Base-by-base conservation (phyloP, 2,113 vertebrate genomes). In the Thoracochromis brauschi region DNA sequence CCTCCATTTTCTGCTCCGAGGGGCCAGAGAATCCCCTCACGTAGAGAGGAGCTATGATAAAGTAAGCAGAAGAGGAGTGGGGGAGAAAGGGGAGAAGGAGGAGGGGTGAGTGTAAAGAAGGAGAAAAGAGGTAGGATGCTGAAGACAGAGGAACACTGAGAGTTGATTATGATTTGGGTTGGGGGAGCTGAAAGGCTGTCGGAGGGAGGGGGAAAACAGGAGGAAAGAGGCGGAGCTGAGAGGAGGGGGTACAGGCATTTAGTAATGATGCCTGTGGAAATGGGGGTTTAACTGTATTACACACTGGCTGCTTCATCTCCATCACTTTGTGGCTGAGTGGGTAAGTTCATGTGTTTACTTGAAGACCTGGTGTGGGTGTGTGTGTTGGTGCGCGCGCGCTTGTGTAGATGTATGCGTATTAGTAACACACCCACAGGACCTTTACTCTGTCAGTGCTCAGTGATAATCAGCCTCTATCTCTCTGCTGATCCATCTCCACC, bases 1-100 rank as follows among this genome's bases (percentile, higher is more conserved):
- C 87, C 95, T 95, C 95, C 92, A 95, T 96, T 96, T 96, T 95
- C 94, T 94, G 94, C 95, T 95, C 95, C 82, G 80, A 93, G 91
- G 94, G 91, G 93, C 94, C 78, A 84, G 87, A 94, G 93, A 94
- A 95, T 93, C 91, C 86, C 84, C 82, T 92, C 90, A 89, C 91
- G 92, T 87, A 85, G 91, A 92, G 91, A 93, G 71, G 94, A 92
- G 88, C 89, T 89, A 89, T 86, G 92, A 95, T 94, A 95, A 94
- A 92, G 89, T 88, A 92, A 84, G 81, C 57, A 86, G 53, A 47
- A 24, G 38, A 26, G 68, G 45, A 53, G n/a, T 38, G 16, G 51
- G 73, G 79, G 19, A 49, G 40, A 83, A 31, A n/a, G 31, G 49
- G 40, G n/a, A 16, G 45, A 19, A 14, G 29, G 9, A 51, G 35